phyloP scores from a whole-genome alignment of 2,888 invertebrate genomes.

The Diarsia dahlii region DNA sequence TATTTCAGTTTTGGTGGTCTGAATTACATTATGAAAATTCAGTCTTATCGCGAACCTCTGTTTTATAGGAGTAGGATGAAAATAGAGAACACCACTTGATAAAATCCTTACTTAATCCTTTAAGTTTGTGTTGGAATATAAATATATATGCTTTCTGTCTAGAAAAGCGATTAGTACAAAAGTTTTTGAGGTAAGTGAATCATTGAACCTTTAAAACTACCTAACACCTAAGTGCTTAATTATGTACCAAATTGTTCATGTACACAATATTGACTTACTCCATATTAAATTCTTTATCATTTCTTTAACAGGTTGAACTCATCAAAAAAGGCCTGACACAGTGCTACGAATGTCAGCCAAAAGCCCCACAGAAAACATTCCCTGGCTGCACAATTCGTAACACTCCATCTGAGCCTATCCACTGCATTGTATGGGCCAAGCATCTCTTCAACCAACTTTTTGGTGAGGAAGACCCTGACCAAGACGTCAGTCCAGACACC shows the following conservation, averaged over 20 bases:
- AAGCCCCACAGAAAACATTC: conserved; percentile 97
- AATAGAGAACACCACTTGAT: neutral
- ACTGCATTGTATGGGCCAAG: conserved; percentile 99
- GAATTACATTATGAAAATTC: neutral
- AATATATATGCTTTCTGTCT: neutral
- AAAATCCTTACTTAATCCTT: neutral
- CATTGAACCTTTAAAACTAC: neutral
- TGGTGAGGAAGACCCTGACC: conserved; percentile 98
- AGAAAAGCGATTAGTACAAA: neutral
- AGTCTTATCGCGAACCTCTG: neutral
- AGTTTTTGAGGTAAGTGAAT: neutral
- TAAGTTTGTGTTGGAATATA: no score
- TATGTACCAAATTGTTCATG: neutral
- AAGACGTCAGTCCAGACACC: conserved; percentile 99
- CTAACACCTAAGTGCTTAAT: no score
- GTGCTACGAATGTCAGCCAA: conserved; percentile 99
- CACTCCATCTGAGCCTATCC: conserved; percentile 99
- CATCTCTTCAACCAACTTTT: conserved; percentile 99
- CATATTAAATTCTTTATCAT: neutral
- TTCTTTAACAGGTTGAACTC: conserved; percentile 92
- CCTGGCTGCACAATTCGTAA: conserved; percentile 99
- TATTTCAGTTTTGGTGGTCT: neutral
- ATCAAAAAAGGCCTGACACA: conserved; percentile 97
- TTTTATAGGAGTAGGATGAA: neutral
- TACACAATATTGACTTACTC: neutral